These are phyloP conservation scores for Columbina picui DNA, from an alignment of 2,113 vertebrate genomes.

Conservation along the genomic window DNA sequence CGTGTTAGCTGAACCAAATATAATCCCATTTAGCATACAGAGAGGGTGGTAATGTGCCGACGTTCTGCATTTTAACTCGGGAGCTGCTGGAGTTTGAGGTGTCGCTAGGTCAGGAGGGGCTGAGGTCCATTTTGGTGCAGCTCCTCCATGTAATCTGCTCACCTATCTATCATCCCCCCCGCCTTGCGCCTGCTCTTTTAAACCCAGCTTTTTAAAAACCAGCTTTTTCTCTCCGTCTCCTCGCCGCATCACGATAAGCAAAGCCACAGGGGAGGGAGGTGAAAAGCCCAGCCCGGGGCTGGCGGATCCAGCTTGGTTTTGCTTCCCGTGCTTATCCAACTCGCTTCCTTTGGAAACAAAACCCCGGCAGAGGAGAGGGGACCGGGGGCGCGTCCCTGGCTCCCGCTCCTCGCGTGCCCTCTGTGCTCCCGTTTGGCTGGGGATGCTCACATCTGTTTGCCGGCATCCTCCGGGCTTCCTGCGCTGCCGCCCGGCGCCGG, in stretches of 20 bases:
- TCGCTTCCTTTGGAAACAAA: accelerated
- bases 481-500: background rate
- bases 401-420: background rate
- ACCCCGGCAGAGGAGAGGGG: background rate
- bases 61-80: accelerated
- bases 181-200: background rate
- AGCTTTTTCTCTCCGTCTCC: background rate
- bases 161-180: background rate
- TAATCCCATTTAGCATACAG: slow-evolving; percentile 4
- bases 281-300: background rate
- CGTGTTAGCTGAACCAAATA: background rate
- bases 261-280: background rate
- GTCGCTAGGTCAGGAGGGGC: background rate
- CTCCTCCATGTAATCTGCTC: background rate
- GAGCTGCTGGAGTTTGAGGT: background rate
- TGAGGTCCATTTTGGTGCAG: background rate
- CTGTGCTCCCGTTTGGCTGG: background rate
- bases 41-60: background rate
- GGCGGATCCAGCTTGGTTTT: background rate
- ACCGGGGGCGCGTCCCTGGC: accelerated
- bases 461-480: slow-evolving; percentile 12
- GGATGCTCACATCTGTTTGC: background rate
- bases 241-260: background rate
- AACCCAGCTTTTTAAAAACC: background rate
- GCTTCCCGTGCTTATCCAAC: background rate